Conservation (phyloP, 2,888 invertebrate genomes). For the Hyposoter dolosus region DNA sequence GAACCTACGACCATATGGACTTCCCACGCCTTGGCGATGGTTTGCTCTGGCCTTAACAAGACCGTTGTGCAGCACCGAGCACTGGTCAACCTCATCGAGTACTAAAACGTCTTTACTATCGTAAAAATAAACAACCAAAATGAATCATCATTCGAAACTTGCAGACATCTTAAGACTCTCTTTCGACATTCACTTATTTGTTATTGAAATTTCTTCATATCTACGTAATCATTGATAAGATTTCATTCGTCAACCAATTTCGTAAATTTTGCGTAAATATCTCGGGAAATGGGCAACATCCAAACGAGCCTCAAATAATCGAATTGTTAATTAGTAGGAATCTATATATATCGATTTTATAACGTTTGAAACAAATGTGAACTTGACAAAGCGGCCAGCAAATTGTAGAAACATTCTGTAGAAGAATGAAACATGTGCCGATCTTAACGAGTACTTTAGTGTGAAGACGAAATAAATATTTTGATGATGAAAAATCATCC, state of each 20-base stretch:
- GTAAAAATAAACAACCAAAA: neutral
- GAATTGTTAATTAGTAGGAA: too few relatives aligned
- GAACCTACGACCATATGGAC: constrained; percentile 72
- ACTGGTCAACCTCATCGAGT: constrained; percentile 31
- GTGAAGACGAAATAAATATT: neutral
- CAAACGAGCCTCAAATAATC: too few relatives aligned
- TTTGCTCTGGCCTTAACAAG: constrained; percentile 32
- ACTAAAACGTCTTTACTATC: constrained; percentile 15
- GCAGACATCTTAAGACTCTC: neutral
- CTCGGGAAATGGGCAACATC: neutral
- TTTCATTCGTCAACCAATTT: neutral
- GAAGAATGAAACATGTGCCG: neutral
- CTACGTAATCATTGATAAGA: neutral
- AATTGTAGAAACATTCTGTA: neutral
- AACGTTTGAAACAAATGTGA: too few relatives aligned
- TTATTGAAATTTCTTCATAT: neutral
- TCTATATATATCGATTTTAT: too few relatives aligned
- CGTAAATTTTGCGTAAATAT: neutral
- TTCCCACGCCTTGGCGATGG: constrained; percentile 78
- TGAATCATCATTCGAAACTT: neutral
- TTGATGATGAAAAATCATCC: neutral
- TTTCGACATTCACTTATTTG: neutral
- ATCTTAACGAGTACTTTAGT: neutral
- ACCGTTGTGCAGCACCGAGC: constrained; percentile 32
- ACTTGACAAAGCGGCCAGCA: neutral